Evolutionary conservation across 2,797 vertebrate species (phyloP), one percentile per base, ranked within the genome.

Genomic region (Rhyacichthys aspro): DNA sequence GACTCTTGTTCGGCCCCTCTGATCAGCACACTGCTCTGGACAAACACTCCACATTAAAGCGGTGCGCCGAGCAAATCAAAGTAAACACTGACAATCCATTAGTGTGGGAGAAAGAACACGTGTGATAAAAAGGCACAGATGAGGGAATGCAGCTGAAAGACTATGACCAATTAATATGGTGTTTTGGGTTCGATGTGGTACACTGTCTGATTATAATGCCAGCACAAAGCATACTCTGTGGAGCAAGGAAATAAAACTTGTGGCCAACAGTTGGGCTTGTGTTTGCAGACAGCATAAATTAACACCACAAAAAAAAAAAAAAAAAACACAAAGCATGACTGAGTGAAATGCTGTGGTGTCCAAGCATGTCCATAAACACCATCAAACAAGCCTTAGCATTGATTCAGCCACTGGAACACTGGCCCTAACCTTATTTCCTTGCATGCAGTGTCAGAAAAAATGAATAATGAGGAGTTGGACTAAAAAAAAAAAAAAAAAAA

Each of bases 21-120:
- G 89, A 93, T 91, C 90, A 89, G 82, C 86, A 87, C 89, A 76
- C 78, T 55, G 72, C 86, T 91, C 90, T 86, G 88, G 89, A 90
- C 86, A 92, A 94, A 93, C 88, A 90, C 79, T 72, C 48, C 56
- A 83, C 89, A 82, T 80, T 69, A 89, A 86, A 88, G 83, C 80
- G 79, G 73, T 66, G 73, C 82, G 90, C 79, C 70, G 68, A 68
- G 75, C 68, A 42, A 75, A 76, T 74, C 78, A 78, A 81, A 77
- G 70, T 58, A 70, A 76, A 71, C n/a, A 63, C 59, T 65, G 78
- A 85, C 72, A 59, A 70, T 32, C 57, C 46, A 67, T 69, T 70
- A 67, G 65, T 68, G 50, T 50, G 57, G 44, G 63, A 70, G 71
- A 72, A 65, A 78, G 74, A 70, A 70, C 61, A 28, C 53, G 47